Evolutionary conservation across 2,888 invertebrate genomes (phyloP).

Genomic region (Erpobdella octoculata): DNA sequence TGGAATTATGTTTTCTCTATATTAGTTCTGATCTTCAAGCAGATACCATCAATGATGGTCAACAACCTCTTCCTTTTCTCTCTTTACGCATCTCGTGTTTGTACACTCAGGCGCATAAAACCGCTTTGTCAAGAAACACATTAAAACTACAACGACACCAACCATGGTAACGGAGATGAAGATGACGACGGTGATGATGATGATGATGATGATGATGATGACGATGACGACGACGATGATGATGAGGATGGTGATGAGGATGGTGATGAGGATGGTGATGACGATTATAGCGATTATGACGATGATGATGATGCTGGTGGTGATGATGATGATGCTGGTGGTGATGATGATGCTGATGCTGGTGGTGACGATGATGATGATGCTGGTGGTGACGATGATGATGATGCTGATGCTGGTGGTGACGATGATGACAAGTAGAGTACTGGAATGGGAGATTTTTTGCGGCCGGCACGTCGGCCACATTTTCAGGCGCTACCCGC

Average conservation of each 20-base stretch:
- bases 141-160: too few species aligned
- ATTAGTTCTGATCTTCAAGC: too few species aligned
- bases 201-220: background rate
- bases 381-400: background rate
- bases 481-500: too few species aligned
- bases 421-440: background rate
- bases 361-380: background rate
- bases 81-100: too few species aligned
- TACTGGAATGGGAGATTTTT: too few species aligned
- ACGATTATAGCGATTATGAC: background rate
- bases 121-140: too few species aligned
- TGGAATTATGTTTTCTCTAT: too few species aligned
- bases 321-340: background rate
- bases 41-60: too few species aligned
- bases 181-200: constrained; percentile 15
- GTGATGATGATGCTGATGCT: constrained; percentile 2
- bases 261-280: background rate
- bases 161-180: constrained; percentile 22
- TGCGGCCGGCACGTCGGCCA: too few species aligned
- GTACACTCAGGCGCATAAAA: too few species aligned
- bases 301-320: background rate
- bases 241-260: background rate
- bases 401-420: background rate
- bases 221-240: background rate
- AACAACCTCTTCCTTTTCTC: too few species aligned